Evolutionary conservation across 2,888 invertebrate species (phyloP).

Genomic region (Acronicta aceris): DNA sequence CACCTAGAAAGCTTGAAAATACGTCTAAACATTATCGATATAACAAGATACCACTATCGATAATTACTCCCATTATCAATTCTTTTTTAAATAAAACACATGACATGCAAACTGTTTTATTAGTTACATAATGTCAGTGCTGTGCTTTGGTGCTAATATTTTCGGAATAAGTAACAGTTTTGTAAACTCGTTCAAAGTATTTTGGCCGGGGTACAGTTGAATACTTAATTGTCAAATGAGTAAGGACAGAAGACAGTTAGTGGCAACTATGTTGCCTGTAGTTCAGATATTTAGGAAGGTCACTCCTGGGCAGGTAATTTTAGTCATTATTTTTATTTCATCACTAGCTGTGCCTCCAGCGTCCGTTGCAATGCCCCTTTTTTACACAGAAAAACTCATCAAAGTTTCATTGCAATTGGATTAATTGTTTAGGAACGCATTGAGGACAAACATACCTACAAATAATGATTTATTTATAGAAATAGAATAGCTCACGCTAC

Average conservation of each 20-base stretch:
- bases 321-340: background rate
- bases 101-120: conserved; percentile 8
- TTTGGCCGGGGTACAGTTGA: background rate
- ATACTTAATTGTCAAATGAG: conserved; percentile 18
- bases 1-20: conserved; percentile 10
- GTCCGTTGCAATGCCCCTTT: no score
- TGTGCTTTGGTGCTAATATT: conserved; percentile 13
- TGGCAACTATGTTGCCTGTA: conserved; percentile 74
- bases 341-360: no score
- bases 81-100: conserved; percentile 25
- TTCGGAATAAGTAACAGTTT: background rate
- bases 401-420: no score
- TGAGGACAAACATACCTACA: no score
- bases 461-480: no score
- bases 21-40: conserved; percentile 12
- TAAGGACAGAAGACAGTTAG: conserved; percentile 61
- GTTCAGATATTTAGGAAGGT: conserved; percentile 80
- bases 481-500: no score
- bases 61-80: conserved; percentile 25
- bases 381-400: no score
- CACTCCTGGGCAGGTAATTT: conserved; percentile 77
- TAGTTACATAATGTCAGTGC: conserved; percentile 30
- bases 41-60: conserved; percentile 29
- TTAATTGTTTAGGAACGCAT: no score
- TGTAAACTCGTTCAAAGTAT: background rate